Base-by-base conservation (phyloP, 1,140 invertebrate species). In the Sycophila sp. region DNA sequence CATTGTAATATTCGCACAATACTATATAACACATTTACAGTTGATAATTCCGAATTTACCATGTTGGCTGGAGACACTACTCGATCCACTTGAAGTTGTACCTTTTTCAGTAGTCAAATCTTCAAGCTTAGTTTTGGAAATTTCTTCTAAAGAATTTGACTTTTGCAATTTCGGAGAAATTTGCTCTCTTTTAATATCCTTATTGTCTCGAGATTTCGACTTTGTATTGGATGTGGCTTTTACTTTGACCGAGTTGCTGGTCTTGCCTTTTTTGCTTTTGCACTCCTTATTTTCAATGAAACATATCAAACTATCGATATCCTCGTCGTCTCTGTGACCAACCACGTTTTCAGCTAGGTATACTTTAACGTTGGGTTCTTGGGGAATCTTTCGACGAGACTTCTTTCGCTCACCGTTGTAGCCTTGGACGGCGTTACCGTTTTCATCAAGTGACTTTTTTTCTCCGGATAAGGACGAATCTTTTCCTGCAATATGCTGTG, bases 101-200 rank as follows among this genome's bases (percentile, higher is more conserved):
- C 80, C 81, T 59, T 86, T 83, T 45, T 80, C 85, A 53, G 83
- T 83, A 10, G 89, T 91, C 53, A 92, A 85, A 78, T 93, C 91
- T 75, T 91, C 90, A 22, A 92, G 81, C 82, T 90, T 92, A 13
- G 89, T 90, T 60, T 89, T 89, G 2, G 91, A 91, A 69, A 92
- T 89, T 81, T 93, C 92, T 81, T 92, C 92, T 36, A 93, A 80
- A 11, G 90, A 92, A 75, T 90, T 90, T 42, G 90, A 89, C 71
- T 91, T 90, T 78, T 91, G 89, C 40, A 90, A 76, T 58, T 87
- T 85, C 30, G 81, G 86, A 76, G 83, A 58, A 73, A 83, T 84
- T 78, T 83, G 80, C 77, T 85, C 84, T 22, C 83, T 79, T 64
- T 86, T 86, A 3, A 79, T 71, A 8, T 76, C 64, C 55, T 86